Evolutionary conservation across 2,888 invertebrate genomes (phyloP), one percentile per base, ranked within the genome.

Genomic region (Rhingia campestris): DNA sequence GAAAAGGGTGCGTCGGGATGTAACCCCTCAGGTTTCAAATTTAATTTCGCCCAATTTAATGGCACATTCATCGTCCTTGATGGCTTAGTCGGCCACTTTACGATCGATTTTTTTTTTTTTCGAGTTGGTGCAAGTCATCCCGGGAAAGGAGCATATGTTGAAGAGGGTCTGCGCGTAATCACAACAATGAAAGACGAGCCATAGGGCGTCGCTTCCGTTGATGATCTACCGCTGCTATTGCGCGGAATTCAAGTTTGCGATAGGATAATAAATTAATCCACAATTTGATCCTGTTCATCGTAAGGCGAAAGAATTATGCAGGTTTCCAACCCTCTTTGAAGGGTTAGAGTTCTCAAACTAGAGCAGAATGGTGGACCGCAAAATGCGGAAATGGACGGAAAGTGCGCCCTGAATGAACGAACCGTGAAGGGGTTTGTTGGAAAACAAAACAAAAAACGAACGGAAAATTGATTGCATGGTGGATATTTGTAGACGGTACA

Each of bases 221-320:
- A 54, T 58, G 77, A 77, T 82, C 64, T 35, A 2, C 1, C 22
- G 14, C 61, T 43, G 61, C 58, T 37, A 33, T 33, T 59, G 47
- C 22, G 66, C 6, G 59, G 51, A 53, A 53, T 33, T 67, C 39
- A 30, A 37, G 45, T 58, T 37, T 22, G 72, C 59, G 32, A 80
- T 47, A 75, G 74, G 84, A 84, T 84, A 84, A 84, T 84, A 84
- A 84, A 84, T 84, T 84, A 80, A 84, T 84, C 84, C 49, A 41
- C 58, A 80, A 80, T 84, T 80, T 61, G 82, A 73, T 79, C 61
- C 76, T 72, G 70, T 66, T 76, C 64, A 33, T 69, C 53, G 56
- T 14, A 12, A 66, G 30, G 9, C 45, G 14, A n/a, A 73, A 59
- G 51, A 56, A 64, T 43, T 58, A 82, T 77, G 63, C 77, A 81